Evolutionary conservation across 2,113 vertebrate genomes (phyloP).

Genomic region (Cranoglanis bouderius): DNA sequence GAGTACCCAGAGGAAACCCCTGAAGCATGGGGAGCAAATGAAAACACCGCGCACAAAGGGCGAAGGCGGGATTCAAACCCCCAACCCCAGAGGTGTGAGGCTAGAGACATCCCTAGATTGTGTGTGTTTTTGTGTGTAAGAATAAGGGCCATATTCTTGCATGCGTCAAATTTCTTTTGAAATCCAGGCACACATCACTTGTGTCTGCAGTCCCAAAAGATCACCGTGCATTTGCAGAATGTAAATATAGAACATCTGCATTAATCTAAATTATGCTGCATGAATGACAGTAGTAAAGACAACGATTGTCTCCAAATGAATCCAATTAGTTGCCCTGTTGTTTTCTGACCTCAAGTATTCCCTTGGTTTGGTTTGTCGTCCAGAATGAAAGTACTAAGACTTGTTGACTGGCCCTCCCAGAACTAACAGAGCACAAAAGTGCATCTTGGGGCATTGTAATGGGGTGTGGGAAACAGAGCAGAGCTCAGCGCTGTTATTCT

Average conservation of each 20-base stretch:
- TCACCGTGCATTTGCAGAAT: neutral
- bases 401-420: conserved; percentile 45
- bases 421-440: conserved; percentile 56
- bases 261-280: conserved; percentile 39
- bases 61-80: too few relatives aligned
- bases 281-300: conserved; percentile 71
- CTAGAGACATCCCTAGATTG: neutral
- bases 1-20: too few relatives aligned
- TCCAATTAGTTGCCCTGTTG: conserved; percentile 67
- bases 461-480: neutral
- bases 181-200: neutral
- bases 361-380: conserved; percentile 46
- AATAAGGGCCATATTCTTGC: neutral
- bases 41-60: too few relatives aligned
- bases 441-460: conserved; percentile 10
- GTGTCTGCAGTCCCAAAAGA: neutral
- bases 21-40: too few relatives aligned
- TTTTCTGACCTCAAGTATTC: conserved; percentile 59
- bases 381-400: conserved; percentile 44
- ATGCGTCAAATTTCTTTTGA: neutral
- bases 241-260: neutral
- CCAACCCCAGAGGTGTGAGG: too few relatives aligned
- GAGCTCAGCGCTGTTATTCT: conserved; percentile 53
- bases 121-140: neutral
- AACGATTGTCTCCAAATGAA: conserved; percentile 70